A percentile compares a stretch with the other conserved stretches of the same genome.
Evolutionary conservation across 2,113 vertebrate species (phyloP).

Genomic region (Madoqua kirkii): DNA sequence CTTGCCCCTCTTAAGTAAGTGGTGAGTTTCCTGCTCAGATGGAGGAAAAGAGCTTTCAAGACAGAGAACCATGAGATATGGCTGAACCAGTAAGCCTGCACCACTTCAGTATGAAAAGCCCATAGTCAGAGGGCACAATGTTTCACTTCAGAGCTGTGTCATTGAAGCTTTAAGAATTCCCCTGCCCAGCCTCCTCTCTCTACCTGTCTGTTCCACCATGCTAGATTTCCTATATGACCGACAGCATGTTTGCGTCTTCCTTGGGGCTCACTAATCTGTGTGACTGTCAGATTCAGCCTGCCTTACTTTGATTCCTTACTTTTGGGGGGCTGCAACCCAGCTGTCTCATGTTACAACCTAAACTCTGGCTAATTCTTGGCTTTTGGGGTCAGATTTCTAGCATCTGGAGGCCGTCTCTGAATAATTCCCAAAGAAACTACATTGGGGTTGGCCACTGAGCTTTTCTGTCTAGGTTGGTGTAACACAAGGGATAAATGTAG

Average conservation of each 20-base stretch:
- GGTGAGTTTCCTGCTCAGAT: not conserved
- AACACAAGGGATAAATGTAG: not conserved
- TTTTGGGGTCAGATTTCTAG: not conserved
- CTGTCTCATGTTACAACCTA: not conserved
- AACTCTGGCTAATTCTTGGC: not conserved
- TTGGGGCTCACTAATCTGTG: not conserved
- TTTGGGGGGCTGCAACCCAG: not conserved
- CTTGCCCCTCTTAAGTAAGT: not conserved
- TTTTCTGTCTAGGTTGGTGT: not conserved
- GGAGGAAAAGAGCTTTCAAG: not conserved
- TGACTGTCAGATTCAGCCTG: not conserved
- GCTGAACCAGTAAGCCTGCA: not conserved
- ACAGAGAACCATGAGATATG: not conserved
- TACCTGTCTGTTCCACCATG: not conserved
- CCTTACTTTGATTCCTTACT: not conserved
- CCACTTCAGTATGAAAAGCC: not conserved
- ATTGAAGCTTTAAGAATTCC: not conserved
- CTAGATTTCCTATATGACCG: not conserved
- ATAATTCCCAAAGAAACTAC: not conserved
- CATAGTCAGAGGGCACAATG: not conserved
- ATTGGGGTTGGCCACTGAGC: not conserved
- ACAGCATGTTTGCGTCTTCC: rapidly evolving
- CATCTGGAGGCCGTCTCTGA: not conserved
- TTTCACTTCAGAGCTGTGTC: not conserved
- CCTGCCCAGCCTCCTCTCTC: not conserved